Evolutionary conservation across 2,113 vertebrate species (phyloP), one percentile per base, ranked within the genome.

Genomic region (Salvelinus namaycush): DNA sequence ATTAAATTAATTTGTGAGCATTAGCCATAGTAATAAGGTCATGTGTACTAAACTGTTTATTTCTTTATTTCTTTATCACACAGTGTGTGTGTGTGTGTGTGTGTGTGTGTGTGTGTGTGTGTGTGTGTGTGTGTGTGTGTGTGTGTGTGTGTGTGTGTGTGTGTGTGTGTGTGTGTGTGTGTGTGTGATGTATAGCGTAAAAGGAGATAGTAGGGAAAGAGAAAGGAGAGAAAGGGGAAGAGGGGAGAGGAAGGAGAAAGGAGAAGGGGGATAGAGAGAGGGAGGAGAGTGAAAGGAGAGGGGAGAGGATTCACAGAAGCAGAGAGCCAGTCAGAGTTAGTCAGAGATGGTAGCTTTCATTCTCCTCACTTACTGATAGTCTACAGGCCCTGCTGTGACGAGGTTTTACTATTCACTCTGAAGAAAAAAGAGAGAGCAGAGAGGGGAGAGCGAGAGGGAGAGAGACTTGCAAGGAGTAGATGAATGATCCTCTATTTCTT

Each of bases 401-500:
- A 24, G 31, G 65, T 75, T 74, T 48, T 34, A 26, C 59, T 72
- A n/a, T 62, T 62, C 59, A 62, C 59, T 66, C 64, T 31, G 64
- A 66, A 27, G 64, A 29, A 27, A 31, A 20, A 39, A 34, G 27
- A 39, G 67, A 39, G 67, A n/a, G 48, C 27, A 9, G 44, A 22
- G 24, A 48, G 60, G 60, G 18, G 24, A 54, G 7, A 9, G 5
- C 16, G 9, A 8, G 49, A 71, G 22, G 60, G 67, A 78, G 73
- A 71, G 70, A 80, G 78, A 78, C 70, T 75, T 82, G 73, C 76
- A 80, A 76, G 48, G 26, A 79, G 78, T 76, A 82, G 83, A 87
- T 87, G 81, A 83, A 89, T 80, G 79, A 87, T 83, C 73, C 83
- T 79, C 48, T 39, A 71, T 81, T 82, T 81, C 86, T 86, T 89